phyloP scores from a whole-genome alignment of 1,140 invertebrate genomes.

The Aethina tumida region DNA sequence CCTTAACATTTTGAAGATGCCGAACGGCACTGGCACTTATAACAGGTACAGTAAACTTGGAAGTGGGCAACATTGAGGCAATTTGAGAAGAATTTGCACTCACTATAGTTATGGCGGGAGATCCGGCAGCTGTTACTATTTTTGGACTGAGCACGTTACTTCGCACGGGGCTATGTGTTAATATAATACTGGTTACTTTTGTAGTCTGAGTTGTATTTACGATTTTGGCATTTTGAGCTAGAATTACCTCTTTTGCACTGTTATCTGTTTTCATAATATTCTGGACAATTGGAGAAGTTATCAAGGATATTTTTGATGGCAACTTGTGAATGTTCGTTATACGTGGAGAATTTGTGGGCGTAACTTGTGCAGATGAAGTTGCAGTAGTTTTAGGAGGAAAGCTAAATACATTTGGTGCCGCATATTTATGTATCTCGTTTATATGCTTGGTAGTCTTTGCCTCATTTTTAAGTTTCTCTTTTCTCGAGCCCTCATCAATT shows the following conservation, averaged over 20 bases:
- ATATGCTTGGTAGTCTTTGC: conserved; percentile 26
- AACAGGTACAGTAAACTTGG: conserved; percentile 31
- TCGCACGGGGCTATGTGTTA: conserved; percentile 23
- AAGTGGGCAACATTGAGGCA: conserved; percentile 28
- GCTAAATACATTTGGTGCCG: conserved; percentile 20
- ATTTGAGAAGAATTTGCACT: conserved; percentile 33
- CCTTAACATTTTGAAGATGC: conserved; percentile 34
- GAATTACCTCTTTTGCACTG: conserved; percentile 16
- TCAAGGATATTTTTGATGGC: conserved; percentile 24
- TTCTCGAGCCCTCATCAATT: conserved; percentile 44
- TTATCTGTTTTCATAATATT: conserved; percentile 9
- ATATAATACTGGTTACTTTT: conserved; percentile 28
- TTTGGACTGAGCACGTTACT: conserved; percentile 30
- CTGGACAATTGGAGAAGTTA: conserved; percentile 19
- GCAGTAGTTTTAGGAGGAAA: conserved; percentile 19
- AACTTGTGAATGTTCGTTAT: conserved; percentile 14
- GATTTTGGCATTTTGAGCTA: conserved; percentile 18
- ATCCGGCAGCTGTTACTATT: conserved; percentile 15
- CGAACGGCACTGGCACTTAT: conserved; percentile 34
- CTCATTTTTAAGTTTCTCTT: conserved; percentile 37
- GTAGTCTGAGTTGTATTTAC: conserved; percentile 16
- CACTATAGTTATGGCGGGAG: conserved; percentile 31
- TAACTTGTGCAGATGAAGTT: background rate
- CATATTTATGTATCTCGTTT: conserved; percentile 31
- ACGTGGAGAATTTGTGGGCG: conserved; percentile 4